These are phyloP conservation scores for Mesitornis unicolor DNA, from an alignment of 2,113 vertebrate species.

Conservation along the genomic window DNA sequence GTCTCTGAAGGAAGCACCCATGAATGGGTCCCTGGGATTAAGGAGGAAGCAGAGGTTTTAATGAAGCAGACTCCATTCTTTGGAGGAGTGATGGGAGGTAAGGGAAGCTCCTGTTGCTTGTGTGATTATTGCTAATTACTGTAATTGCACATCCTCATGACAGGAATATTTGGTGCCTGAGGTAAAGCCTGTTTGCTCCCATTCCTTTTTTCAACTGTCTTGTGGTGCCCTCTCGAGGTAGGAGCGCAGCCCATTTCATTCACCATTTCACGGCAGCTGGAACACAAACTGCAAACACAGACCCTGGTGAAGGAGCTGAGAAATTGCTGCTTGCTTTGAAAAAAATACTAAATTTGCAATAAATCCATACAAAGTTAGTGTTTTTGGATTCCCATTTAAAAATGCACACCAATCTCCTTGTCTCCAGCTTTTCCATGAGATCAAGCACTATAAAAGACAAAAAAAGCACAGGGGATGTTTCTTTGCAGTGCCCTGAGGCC, in stretches of 20 bases:
- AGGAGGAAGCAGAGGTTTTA: slow-evolving; percentile 26
- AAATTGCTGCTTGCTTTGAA: neutral
- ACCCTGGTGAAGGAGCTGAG: neutral
- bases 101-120: slow-evolving; percentile 32
- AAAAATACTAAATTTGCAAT: neutral
- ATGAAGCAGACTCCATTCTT: slow-evolving; percentile 21
- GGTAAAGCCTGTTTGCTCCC: neutral
- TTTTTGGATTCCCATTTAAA: neutral
- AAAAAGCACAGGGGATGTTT: neutral
- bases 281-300: neutral
- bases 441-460: neutral
- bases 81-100: slow-evolving; percentile 12
- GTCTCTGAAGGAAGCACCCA: neutral
- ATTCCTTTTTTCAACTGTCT: neutral
- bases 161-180: slow-evolving; percentile 31
- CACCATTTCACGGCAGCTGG: neutral
- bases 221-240: slow-evolving; percentile 60
- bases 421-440: neutral
- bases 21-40: neutral
- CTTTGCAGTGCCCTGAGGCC: neutral
- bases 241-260: neutral
- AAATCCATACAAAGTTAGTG: neutral
- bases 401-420: neutral
- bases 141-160: slow-evolving; percentile 24
- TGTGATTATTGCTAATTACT: slow-evolving; percentile 61